Evolutionary conservation across 2,113 vertebrate species (phyloP), one percentile per base, ranked within the genome.

Genomic region (Leucopsar rothschildi): DNA sequence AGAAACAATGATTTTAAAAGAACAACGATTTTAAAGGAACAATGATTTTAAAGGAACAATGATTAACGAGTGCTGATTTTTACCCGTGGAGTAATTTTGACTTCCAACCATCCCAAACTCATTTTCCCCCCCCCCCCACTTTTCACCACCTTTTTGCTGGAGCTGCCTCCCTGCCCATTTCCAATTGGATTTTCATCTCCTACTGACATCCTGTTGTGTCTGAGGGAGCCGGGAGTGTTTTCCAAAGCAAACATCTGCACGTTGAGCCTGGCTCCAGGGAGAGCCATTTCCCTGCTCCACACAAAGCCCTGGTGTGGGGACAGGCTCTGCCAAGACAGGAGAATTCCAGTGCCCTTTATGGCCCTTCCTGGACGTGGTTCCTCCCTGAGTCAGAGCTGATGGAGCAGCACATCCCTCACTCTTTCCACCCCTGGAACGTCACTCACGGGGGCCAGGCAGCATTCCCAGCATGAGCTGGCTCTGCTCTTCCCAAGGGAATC

Each of bases 201-300:
- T 69, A 5, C 90, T 79, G 96, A 95, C 97, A 97, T 97, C 97
- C 97, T 97, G 97, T 97, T 97, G 96, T 97, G 97, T 97, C 97
- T 97, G 94, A 68, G 94, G 93, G 68, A 88, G 88, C 39, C 68
- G 39, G 45, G 70, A 57, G 96, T 5, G 10, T 61, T n/a, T 94
- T 96, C 97, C 96, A 97, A 95, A 94, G 95, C 95, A 96, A 97
- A 97, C 96, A 97, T 77, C 91, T 91, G 80, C 77, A 10, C n/a
- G 3, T 16, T 8, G 80, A 71, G 80, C 18, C 86, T 29, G 35
- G 91, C 84, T 93, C 96, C 94, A 88, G 61, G 15, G 79, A 86
- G 95, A 94, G 59, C 57, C 77, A 23, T 81, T 97, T 97, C 90
- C 95, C 91, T 65, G 81, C 76, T 29, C 39, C 64, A 8, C 88